Percentiles rank a stretch among this genome's conserved stretches.
Evolutionary conservation across 2,888 invertebrate species (phyloP).

Genomic region (Brachyopa scutellaris): DNA sequence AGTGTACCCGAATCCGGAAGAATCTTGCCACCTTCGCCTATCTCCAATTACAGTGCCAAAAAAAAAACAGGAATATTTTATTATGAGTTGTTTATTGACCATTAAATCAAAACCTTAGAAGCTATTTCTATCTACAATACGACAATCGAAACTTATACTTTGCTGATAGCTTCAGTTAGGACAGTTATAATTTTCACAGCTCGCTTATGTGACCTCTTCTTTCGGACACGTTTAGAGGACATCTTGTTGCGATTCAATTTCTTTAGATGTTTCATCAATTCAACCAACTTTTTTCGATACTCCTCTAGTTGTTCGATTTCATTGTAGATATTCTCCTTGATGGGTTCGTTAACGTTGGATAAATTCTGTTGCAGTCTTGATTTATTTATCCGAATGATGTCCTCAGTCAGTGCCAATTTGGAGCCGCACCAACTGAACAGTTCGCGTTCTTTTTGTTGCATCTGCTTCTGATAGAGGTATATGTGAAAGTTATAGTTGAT

Average conservation of each 20-base stretch:
- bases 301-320: slow-evolving; percentile 74
- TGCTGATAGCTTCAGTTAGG: slow-evolving; percentile 21
- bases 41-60: too few relatives aligned
- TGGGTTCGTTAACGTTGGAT: neutral
- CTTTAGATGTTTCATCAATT: slow-evolving; percentile 72
- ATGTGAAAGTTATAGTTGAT: slow-evolving; percentile 73
- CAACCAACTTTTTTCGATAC: slow-evolving; percentile 74
- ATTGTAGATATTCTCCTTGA: slow-evolving; percentile 44
- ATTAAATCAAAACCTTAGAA: too few relatives aligned
- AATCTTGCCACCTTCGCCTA: too few relatives aligned
- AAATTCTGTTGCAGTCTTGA: slow-evolving; percentile 14
- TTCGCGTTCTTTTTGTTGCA: slow-evolving; percentile 73
- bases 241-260: slow-evolving; percentile 72
- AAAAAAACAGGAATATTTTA: too few relatives aligned
- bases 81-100: too few relatives aligned
- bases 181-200: slow-evolving; percentile 15
- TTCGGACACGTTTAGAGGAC: neutral
- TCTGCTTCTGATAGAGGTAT: slow-evolving; percentile 75
- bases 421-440: slow-evolving; percentile 75
- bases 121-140: neutral
- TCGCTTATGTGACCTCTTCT: slow-evolving; percentile 30
- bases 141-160: neutral
- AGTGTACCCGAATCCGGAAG: too few relatives aligned
- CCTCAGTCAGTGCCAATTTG: slow-evolving; percentile 76
- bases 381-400: slow-evolving; percentile 72